phyloP scores from a whole-genome alignment of 2,797 vertebrate genomes.

The Spheniscus humboldti region DNA sequence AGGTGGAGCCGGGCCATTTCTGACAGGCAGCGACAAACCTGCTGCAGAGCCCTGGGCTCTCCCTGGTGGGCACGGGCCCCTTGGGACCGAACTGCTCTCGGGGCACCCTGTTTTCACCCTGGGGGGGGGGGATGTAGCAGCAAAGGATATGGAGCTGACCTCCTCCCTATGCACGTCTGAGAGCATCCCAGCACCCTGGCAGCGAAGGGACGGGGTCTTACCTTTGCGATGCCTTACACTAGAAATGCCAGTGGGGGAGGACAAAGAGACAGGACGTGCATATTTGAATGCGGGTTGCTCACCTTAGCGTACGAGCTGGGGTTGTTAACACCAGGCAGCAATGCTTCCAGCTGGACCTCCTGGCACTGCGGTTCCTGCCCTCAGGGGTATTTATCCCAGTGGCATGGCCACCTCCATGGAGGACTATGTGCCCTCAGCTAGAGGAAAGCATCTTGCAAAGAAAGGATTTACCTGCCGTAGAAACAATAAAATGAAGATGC shows the following conservation, averaged over 20 bases:
- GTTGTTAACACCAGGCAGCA: not conserved
- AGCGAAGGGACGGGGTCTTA: not conserved
- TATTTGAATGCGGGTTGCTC: not conserved
- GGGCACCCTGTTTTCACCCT: rapidly evolving
- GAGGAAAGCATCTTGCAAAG: not conserved
- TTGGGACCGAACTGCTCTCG: rapidly evolving
- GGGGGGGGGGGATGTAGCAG: not conserved
- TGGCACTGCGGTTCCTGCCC: not conserved
- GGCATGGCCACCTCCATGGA: rapidly evolving
- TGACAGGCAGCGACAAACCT: rapidly evolving
- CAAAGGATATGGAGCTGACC: not conserved
- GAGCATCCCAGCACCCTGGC: not conserved
- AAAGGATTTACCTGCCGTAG: not conserved
- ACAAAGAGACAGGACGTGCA: rapidly evolving
- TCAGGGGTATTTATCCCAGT: not conserved
- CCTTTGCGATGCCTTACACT: not conserved
- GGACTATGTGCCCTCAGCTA: not conserved
- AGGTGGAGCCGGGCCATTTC: not conserved
- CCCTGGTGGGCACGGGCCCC: not conserved
- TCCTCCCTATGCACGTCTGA: not conserved
- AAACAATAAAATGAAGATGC: not conserved
- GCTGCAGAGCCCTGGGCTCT: not conserved
- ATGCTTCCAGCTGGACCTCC: not conserved
- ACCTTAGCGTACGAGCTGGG: rapidly evolving
- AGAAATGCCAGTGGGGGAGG: not conserved